Conservation (phyloP, 2,113 vertebrate species). For the Megalops atlanticus region DNA sequence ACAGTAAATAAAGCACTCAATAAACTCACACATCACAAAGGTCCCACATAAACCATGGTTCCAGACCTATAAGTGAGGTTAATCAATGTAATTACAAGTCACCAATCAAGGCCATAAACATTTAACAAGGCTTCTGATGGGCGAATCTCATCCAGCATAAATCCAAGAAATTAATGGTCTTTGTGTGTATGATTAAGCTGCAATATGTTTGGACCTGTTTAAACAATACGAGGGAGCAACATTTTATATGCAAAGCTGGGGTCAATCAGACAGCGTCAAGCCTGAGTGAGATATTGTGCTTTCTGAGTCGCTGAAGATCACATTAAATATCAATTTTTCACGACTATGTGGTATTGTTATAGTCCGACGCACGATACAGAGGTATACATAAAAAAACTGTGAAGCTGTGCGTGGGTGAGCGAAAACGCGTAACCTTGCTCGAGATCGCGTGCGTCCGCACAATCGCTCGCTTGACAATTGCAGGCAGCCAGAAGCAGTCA, state of each 20-base stretch:
- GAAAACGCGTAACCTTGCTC: no score
- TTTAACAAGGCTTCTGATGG: background rate
- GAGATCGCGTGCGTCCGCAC: no score
- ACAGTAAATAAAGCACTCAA: background rate
- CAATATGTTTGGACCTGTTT: background rate
- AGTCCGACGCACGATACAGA: background rate
- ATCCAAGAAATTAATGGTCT: conserved; percentile 7
- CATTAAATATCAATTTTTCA: background rate
- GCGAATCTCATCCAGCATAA: background rate
- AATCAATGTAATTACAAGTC: background rate
- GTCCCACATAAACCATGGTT: background rate
- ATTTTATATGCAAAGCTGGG: background rate
- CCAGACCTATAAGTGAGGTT: background rate
- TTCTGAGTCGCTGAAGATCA: background rate
- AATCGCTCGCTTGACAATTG: no score
- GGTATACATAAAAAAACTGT: no score
- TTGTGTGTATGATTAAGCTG: background rate
- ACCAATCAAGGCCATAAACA: background rate
- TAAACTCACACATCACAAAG: no score
- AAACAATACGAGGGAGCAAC: background rate
- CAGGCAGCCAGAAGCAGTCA: no score
- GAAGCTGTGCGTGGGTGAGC: no score
- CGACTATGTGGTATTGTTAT: background rate
- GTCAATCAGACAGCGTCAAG: background rate
- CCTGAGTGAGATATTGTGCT: background rate